These are phyloP conservation scores for Pseudomyrmex dendroicus DNA, from an alignment of 1,140 invertebrate genomes.

Conservation along the genomic window DNA sequence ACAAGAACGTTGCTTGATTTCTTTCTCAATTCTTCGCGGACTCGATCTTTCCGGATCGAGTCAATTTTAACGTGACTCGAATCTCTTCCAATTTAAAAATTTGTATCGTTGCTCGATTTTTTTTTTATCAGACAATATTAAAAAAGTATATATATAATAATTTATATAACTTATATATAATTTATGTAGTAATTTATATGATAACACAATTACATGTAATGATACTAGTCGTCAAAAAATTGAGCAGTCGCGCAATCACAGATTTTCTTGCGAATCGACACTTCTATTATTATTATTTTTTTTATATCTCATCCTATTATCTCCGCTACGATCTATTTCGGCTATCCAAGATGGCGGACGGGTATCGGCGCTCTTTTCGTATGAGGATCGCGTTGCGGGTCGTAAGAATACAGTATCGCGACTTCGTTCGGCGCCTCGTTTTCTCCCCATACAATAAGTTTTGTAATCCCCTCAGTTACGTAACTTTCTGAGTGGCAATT, in stretches of 20 bases:
- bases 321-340: not conserved
- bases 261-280: not conserved
- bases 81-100: not conserved
- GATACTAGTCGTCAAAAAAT: not conserved
- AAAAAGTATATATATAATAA: not conserved
- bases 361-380: constrained; percentile 36
- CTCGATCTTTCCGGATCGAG: constrained; percentile 24
- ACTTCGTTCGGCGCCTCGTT: constrained; percentile 62
- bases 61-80: not conserved
- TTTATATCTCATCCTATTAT: not conserved
- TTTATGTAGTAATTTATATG: too few species aligned
- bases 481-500: constrained; percentile 71
- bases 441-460: constrained; percentile 66
- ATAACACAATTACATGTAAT: not conserved
- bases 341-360: constrained; percentile 1
- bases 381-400: constrained; percentile 38
- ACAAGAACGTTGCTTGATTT: constrained; percentile 19
- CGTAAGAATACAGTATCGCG: constrained; percentile 55
- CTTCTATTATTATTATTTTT: not conserved
- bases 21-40: constrained; percentile 23
- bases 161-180: too few species aligned
- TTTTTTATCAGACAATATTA: constrained; percentile 16
- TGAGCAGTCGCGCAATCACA: not conserved
- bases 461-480: constrained; percentile 68
- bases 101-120: not conserved